These are phyloP conservation scores for Euglossa dilemma DNA, from an alignment of 1,140 invertebrate genomes.

Conservation along the genomic window DNA sequence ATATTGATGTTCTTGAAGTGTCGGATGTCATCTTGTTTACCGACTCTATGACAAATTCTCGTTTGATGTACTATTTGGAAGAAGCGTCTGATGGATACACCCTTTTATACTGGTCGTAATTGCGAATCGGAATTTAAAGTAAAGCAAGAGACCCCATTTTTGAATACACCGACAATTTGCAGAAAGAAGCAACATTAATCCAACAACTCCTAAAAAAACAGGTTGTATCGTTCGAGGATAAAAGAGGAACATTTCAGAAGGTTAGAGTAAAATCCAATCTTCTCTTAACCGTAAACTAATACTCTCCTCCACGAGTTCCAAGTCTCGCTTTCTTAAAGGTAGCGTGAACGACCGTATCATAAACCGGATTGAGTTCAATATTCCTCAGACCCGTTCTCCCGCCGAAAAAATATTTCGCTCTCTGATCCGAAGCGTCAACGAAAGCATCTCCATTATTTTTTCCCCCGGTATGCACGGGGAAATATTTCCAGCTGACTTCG, in stretches of 20 bases:
- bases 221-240: too few species aligned
- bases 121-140: too few species aligned
- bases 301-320: neutral
- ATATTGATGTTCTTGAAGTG: constrained; percentile 39
- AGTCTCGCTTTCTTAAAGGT: neutral
- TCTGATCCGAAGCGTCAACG: neutral
- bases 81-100: too few species aligned
- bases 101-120: too few species aligned
- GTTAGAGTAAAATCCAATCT: neutral
- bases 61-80: too few species aligned
- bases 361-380: constrained; percentile 1
- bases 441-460: neutral
- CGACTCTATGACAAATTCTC: too few species aligned
- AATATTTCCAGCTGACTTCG: neutral
- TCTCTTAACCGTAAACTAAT: neutral
- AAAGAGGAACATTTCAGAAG: too few species aligned
- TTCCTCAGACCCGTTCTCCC: neutral
- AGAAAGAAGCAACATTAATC: too few species aligned
- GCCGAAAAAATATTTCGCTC: neutral
- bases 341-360: neutral
- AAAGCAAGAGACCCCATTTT: too few species aligned
- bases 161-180: too few species aligned
- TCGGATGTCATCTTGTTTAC: neutral
- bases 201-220: too few species aligned
- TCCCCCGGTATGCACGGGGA: neutral